These are phyloP conservation scores for Alentia gelatinosa DNA, from an alignment of 2,888 invertebrate genomes.

Conservation along the genomic window DNA sequence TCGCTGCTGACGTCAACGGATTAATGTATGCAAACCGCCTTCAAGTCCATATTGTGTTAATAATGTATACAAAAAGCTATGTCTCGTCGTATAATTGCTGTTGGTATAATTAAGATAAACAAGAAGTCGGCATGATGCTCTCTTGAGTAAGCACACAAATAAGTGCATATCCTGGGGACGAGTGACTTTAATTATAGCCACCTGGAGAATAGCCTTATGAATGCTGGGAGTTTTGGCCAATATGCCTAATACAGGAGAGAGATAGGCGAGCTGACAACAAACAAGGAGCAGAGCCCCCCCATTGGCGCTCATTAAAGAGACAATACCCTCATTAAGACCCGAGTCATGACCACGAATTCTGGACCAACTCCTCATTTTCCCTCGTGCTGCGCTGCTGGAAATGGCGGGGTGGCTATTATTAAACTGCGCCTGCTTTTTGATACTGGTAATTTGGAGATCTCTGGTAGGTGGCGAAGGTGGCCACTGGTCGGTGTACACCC, in stretches of 20 bases:
- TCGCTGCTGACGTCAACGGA: neutral
- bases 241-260: neutral
- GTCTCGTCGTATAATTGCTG: neutral
- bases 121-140: neutral
- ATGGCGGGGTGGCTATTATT: slow-evolving; percentile 3
- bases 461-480: neutral
- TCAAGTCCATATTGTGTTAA: neutral
- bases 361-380: neutral
- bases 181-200: neutral
- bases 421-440: neutral
- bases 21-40: neutral
- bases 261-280: neutral
- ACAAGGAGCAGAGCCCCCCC: neutral
- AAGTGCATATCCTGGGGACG: slow-evolving; percentile 3
- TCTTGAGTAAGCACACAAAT: neutral
- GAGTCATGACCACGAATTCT: slow-evolving; percentile 9
- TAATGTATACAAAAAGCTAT: slow-evolving; percentile 1
- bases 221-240: neutral
- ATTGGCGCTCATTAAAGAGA: neutral
- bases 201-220: neutral
- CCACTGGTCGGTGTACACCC: neutral
- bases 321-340: slow-evolving; percentile 17
- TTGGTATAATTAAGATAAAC: neutral
- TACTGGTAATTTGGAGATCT: neutral
- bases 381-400: neutral